Evolutionary conservation across 2,888 invertebrate genomes (phyloP).

Genomic region (Calephelis perditalis): DNA sequence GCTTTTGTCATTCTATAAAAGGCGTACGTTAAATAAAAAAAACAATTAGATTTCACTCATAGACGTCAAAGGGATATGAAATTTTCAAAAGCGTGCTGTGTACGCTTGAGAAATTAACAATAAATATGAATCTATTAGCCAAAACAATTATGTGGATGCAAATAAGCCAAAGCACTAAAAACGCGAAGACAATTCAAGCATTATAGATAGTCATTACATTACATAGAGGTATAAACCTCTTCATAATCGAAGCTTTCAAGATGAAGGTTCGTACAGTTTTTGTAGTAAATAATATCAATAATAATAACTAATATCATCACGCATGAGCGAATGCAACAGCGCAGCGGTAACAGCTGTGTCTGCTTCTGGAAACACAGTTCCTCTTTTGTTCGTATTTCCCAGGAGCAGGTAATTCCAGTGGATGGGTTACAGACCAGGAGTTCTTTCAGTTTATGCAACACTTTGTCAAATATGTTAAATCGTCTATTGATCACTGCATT

Average conservation of each 20-base stretch:
- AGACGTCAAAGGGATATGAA: conserved; percentile 13
- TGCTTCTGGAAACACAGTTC: conserved; percentile 29
- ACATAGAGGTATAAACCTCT: not conserved
- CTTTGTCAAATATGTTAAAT: conserved; percentile 28
- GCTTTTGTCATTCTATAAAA: conserved; percentile 14
- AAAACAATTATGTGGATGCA: conserved; percentile 20
- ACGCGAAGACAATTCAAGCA: conserved; percentile 1
- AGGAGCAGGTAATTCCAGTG: conserved; percentile 26
- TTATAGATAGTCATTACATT: too few relatives aligned
- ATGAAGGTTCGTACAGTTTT: not conserved
- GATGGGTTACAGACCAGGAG: conserved; percentile 27
- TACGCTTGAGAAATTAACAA: conserved; percentile 18
- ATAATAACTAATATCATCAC: too few relatives aligned
- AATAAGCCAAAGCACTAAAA: conserved; percentile 9
- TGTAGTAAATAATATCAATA: too few relatives aligned
- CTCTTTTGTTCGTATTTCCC: conserved; percentile 26
- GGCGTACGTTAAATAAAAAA: conserved; percentile 13
- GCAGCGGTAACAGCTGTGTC: conserved; percentile 30
- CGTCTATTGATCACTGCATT: conserved; percentile 26
- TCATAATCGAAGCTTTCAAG: conserved; percentile 1
- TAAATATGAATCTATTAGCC: conserved; percentile 20
- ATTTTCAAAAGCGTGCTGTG: conserved; percentile 13
- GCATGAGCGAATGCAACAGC: too few relatives aligned
- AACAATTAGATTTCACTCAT: conserved; percentile 11
- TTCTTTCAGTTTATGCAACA: conserved; percentile 26